These are phyloP conservation scores for Alethe diademata DNA, from an alignment of 2,113 vertebrate species.

Conservation along the genomic window DNA sequence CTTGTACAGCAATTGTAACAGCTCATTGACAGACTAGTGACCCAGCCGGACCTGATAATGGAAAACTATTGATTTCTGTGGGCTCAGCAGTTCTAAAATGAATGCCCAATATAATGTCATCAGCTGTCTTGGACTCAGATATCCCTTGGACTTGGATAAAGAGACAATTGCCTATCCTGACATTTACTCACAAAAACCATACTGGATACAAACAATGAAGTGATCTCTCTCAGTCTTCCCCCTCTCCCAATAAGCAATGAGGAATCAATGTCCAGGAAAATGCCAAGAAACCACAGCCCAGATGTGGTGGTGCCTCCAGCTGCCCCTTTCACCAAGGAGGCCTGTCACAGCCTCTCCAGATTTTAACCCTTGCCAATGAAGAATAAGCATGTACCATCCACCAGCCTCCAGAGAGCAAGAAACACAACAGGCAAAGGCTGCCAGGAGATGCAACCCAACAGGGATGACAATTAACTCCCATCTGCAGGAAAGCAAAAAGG, in stretches of 20 bases:
- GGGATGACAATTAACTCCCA: background rate
- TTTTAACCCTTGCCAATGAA: background rate
- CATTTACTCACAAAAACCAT: slow-evolving; percentile 23
- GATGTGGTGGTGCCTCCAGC: background rate
- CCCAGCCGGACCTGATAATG: slow-evolving; percentile 95
- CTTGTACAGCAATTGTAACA: slow-evolving; percentile 86
- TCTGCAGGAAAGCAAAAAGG: background rate
- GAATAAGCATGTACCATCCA: accelerated
- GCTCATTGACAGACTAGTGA: slow-evolving; percentile 98
- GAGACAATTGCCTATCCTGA: slow-evolving; percentile 52
- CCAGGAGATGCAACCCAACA: background rate
- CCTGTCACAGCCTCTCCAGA: background rate
- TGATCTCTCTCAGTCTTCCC: background rate
- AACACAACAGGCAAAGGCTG: background rate
- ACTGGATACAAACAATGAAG: background rate
- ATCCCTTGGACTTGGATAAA: slow-evolving; percentile 11
- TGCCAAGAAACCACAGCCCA: background rate
- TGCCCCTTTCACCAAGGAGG: background rate
- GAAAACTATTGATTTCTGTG: slow-evolving; percentile 97
- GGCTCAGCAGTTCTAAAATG: slow-evolving; percentile 82
- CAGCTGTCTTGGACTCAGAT: slow-evolving; percentile 80
- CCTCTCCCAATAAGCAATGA: background rate
- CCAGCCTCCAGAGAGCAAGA: accelerated
- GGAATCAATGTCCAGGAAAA: background rate
- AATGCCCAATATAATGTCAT: slow-evolving; percentile 82